phyloP scores from a whole-genome alignment of 2,888 invertebrate species.

The Diabrotica balteata region DNA sequence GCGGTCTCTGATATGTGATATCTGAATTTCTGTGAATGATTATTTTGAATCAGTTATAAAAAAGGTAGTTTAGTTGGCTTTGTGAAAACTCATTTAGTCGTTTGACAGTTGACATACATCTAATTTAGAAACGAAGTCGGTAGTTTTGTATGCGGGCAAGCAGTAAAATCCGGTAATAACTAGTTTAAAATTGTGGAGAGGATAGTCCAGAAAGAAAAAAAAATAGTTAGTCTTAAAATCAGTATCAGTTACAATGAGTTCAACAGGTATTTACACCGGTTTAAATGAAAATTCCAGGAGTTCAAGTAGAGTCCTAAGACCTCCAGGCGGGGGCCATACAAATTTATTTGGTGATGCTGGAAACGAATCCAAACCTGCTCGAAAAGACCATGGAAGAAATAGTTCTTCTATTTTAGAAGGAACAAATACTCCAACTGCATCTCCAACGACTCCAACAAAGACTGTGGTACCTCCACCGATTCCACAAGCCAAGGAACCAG shows the following conservation, averaged over 20 bases:
- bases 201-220: background rate
- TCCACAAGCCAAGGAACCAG: conserved; percentile 24
- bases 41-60: no score
- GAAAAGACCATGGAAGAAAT: conserved; percentile 47
- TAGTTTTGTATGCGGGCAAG: background rate
- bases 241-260: conserved; percentile 52
- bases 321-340: conserved; percentile 62
- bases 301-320: conserved; percentile 61
- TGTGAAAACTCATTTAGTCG: conserved; percentile 1
- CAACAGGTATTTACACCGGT: conserved; percentile 53
- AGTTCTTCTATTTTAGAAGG: conserved; percentile 52
- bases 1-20: no score
- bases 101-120: conserved; percentile 10
- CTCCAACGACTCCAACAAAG: conserved; percentile 35
- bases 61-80: no score
- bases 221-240: no score
- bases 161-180: conserved; percentile 2
- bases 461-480: conserved; percentile 8
- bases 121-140: background rate
- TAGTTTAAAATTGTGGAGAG: conserved; percentile 5
- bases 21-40: no score
- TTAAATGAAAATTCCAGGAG: conserved; percentile 43
- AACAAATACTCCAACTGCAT: conserved; percentile 35
- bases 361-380: conserved; percentile 33
- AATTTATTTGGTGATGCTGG: conserved; percentile 56